Percentiles rank a stretch among this genome's conserved stretches.
Conservation (phyloP, 2,888 invertebrate species). For the Euproctis similis region DNA sequence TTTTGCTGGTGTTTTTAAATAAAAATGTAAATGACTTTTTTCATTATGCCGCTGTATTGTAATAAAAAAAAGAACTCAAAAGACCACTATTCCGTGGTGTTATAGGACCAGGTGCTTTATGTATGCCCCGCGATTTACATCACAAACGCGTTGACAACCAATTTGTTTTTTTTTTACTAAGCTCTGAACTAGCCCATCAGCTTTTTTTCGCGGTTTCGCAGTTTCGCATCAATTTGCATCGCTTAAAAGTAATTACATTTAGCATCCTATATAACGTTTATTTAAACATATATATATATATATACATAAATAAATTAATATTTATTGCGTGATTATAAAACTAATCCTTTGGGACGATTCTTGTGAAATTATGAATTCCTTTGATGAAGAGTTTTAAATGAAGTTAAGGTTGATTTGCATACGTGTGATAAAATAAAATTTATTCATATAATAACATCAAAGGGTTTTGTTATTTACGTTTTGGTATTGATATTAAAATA, state of each 20-base stretch:
- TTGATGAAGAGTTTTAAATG: constrained; percentile 30
- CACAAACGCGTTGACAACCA: constrained; percentile 48
- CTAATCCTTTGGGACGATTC: constrained; percentile 29
- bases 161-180: constrained; percentile 49
- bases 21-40: constrained; percentile 63
- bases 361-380: constrained; percentile 16
- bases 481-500: too few species aligned
- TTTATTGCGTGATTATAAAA: constrained; percentile 56
- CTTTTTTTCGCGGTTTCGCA: constrained; percentile 33
- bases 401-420: constrained; percentile 27
- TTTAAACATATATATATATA: too few species aligned
- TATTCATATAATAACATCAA: constrained; percentile 8
- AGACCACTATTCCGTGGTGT: constrained; percentile 19
- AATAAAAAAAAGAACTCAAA: constrained; percentile 41
- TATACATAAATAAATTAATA: constrained; percentile 51
- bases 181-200: constrained; percentile 29
- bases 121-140: constrained; percentile 52
- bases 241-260: constrained; percentile 44
- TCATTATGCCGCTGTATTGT: constrained; percentile 38
- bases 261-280: constrained; percentile 20
- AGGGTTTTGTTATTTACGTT: too few species aligned
- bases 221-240: constrained; percentile 47
- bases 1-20: constrained; percentile 42
- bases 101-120: constrained; percentile 19
- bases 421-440: constrained; percentile 12